Conservation (phyloP, 2,113 vertebrate species). For the Pomatostomus ruficeps region DNA sequence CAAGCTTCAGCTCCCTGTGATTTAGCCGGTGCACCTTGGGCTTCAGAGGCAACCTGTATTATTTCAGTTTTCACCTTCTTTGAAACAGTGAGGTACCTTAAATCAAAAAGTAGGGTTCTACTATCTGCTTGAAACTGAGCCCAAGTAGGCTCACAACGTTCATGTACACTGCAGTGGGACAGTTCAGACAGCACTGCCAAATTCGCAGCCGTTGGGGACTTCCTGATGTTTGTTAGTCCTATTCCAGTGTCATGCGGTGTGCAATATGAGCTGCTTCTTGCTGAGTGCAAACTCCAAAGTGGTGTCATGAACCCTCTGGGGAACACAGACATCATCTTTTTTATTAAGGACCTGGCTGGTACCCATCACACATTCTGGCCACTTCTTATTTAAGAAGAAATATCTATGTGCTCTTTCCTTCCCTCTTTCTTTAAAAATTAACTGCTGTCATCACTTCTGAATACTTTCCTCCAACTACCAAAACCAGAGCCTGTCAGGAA, state of each 20-base stretch:
- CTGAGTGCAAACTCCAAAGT: conserved; percentile 41
- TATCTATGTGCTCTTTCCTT: background rate
- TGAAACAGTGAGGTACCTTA: background rate
- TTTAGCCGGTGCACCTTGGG: background rate
- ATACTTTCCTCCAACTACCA: background rate
- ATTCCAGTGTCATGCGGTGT: conserved; percentile 46
- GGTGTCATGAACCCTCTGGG: conserved; percentile 43
- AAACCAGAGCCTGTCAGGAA: background rate
- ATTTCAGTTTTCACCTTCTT: background rate
- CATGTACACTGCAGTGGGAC: background rate
- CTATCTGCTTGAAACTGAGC: background rate
- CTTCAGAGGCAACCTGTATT: background rate
- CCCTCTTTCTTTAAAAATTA: background rate
- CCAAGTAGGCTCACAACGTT: background rate
- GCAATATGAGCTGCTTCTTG: conserved; percentile 55
- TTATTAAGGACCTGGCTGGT: conserved; percentile 51
- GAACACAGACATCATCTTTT: conserved; percentile 48
- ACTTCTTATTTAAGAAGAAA: conserved; percentile 25
- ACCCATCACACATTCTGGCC: background rate
- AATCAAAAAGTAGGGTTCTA: background rate
- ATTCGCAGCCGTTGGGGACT: conserved; percentile 27
- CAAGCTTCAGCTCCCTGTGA: background rate
- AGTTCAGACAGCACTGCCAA: background rate
- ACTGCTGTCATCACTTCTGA: background rate
- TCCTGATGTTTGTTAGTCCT: conserved; percentile 55